Evolutionary conservation across 2,113 vertebrate species (phyloP), one percentile per base, ranked within the genome.

Genomic region (Oncorhynchus clarkii): DNA sequence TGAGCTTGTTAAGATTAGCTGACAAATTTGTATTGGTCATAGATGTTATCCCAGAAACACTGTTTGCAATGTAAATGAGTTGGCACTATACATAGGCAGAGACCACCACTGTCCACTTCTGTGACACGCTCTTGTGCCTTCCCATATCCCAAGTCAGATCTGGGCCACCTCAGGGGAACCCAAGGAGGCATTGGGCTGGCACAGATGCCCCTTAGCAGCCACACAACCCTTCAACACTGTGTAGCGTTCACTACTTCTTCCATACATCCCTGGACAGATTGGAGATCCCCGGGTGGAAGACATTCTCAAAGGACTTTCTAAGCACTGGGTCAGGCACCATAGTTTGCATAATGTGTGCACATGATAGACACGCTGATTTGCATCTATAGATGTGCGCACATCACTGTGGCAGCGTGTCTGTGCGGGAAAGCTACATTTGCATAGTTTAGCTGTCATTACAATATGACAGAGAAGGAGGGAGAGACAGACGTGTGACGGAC

Each of bases 321-420:
- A 4, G 51, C 3, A 24, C n/a, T 22, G n/a, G 59, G 5, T 22
- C 8, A 8, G 16, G 16, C 11, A 54, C 73, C 59, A 24, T 62
- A 20, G 18, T 85, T 87, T 85, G 72, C 81, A 77, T 85, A 67
- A 68, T 74, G 31, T 57, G 31, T 54, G 49, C 54, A 5, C 22
- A 29, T 48, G 45, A 65, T 11, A 11, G 4, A 2, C 59, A 59
- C 26, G 60, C 49, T 49, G 76, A 27, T 86, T 80, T 87, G 83
- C 79, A n/a, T 70, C n/a, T 16, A 18, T 18, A 54, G 14, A 20
- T 64, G 67, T 82, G n/a, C 27, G 51, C 14, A 65, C 62, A 9
- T 24, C 22, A 57, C 26, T 16, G 1, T 29, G 79, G 72, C 45
- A 24, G 31, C 18, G 3, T 12, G 13, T 18, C 39, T 20, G n/a